These are phyloP conservation scores for Danaus chrysippus DNA, from an alignment of 2,888 invertebrate genomes.

Conservation along the genomic window DNA sequence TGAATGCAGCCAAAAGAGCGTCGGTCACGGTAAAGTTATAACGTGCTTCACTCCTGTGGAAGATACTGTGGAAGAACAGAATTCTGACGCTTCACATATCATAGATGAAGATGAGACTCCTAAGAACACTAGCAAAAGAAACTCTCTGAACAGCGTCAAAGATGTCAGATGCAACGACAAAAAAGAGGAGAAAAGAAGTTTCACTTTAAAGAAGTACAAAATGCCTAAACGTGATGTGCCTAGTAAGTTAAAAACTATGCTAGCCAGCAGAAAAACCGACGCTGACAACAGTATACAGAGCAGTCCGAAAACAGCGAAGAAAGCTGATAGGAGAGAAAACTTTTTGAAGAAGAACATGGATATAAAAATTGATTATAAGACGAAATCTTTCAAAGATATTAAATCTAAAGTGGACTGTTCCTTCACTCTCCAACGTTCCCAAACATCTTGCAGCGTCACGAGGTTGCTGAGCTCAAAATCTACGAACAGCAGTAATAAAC, in stretches of 20 bases:
- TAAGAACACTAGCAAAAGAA: constrained; percentile 66
- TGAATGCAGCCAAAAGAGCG: constrained; percentile 73
- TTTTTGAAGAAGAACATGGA: constrained; percentile 80
- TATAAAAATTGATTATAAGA: constrained; percentile 85
- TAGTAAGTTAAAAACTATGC: constrained; percentile 87
- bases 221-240: constrained; percentile 88
- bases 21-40: constrained; percentile 52
- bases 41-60: constrained; percentile 53
- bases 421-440: constrained; percentile 70
- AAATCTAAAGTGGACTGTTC: constrained; percentile 89
- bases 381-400: constrained; percentile 89
- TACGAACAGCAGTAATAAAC: constrained; percentile 63
- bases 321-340: constrained; percentile 85
- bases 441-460: constrained; percentile 71
- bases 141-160: constrained; percentile 67
- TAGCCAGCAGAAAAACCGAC: constrained; percentile 77
- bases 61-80: constrained; percentile 49
- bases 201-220: constrained; percentile 84
- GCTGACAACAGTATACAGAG: constrained; percentile 77
- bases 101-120: constrained; percentile 57
- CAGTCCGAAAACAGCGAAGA: constrained; percentile 79
- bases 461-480: constrained; percentile 72
- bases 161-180: constrained; percentile 60
- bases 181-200: constrained; percentile 75
- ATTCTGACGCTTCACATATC: constrained; percentile 43